Percentiles rank a stretch among this genome's conserved stretches.
phyloP scores from a whole-genome alignment of 92 coral and sea anemone genomes.

The Heliopora coerulea region DNA sequence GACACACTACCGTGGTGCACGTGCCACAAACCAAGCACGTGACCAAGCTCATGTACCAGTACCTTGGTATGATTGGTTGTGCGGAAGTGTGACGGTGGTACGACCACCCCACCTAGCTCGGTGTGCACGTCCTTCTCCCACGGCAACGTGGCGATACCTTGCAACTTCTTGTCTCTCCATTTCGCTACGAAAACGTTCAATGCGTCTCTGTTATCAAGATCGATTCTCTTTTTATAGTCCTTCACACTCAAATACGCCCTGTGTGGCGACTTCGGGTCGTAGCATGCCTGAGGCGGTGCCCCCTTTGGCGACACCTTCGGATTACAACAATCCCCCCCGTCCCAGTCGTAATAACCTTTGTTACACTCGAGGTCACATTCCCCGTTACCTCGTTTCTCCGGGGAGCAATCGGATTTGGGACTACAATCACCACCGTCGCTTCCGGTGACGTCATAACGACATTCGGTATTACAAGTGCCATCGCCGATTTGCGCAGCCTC shows the following conservation, averaged over 20 bases:
- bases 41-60: constrained; percentile 90
- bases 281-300: constrained; percentile 62
- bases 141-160: constrained; percentile 76
- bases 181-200: constrained; percentile 79
- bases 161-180: constrained; percentile 61
- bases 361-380: constrained; percentile 92
- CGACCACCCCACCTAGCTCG: constrained; percentile 68
- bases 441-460: constrained; percentile 69
- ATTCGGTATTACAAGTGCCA: constrained; percentile 58
- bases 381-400: constrained; percentile 67
- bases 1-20: constrained; percentile 80
- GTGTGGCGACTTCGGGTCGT: constrained; percentile 77
- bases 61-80: constrained; percentile 49
- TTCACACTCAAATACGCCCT: constrained; percentile 80
- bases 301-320: constrained; percentile 57
- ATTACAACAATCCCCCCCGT: constrained; percentile 87
- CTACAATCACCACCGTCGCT: constrained; percentile 90
- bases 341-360: constrained; percentile 67
- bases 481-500: constrained; percentile 74
- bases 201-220: constrained; percentile 60
- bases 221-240: constrained; percentile 69
- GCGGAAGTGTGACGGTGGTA: constrained; percentile 59
- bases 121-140: constrained; percentile 88
- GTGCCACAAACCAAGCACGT: constrained; percentile 86
- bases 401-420: constrained; percentile 42